Percentiles rank a stretch among this genome's conserved stretches.
These are phyloP conservation scores for Creontiades dilutus DNA, from an alignment of 2,888 invertebrate genomes.

Conservation along the genomic window DNA sequence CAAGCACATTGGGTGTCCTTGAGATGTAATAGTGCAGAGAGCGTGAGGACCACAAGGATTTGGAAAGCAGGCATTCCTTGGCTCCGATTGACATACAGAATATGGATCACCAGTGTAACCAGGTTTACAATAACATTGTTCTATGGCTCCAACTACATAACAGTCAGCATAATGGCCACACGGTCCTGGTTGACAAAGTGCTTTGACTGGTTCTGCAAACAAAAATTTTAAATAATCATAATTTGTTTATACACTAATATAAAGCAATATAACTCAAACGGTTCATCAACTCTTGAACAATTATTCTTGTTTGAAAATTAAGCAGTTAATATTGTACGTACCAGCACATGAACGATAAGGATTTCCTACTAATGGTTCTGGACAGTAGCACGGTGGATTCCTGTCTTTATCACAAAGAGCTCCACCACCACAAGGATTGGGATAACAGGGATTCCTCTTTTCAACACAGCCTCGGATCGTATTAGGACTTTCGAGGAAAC, in stretches of 20 bases:
- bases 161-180: conserved; percentile 92
- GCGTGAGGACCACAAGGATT: conserved; percentile 91
- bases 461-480: conserved; percentile 91
- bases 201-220: conserved; percentile 80
- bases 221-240: conserved; percentile 77
- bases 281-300: background rate
- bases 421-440: conserved; percentile 88
- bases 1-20: conserved; percentile 83
- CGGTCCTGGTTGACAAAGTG: conserved; percentile 89
- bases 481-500: conserved; percentile 91
- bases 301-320: background rate
- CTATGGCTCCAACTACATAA: conserved; percentile 88
- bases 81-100: conserved; percentile 85
- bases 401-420: conserved; percentile 89
- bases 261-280: conserved; percentile 19
- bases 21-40: conserved; percentile 84
- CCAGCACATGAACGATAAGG: conserved; percentile 87
- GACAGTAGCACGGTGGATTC: conserved; percentile 91
- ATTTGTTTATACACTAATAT: conserved; percentile 30
- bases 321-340: conserved; percentile 74
- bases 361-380: conserved; percentile 89
- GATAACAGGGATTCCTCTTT: conserved; percentile 89
- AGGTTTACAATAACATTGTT: conserved; percentile 89
- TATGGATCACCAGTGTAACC: conserved; percentile 90
- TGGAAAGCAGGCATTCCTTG: conserved; percentile 86